These are phyloP conservation scores for Typhlomys cinereus DNA, from an alignment of 2,113 vertebrate genomes.

Conservation along the genomic window DNA sequence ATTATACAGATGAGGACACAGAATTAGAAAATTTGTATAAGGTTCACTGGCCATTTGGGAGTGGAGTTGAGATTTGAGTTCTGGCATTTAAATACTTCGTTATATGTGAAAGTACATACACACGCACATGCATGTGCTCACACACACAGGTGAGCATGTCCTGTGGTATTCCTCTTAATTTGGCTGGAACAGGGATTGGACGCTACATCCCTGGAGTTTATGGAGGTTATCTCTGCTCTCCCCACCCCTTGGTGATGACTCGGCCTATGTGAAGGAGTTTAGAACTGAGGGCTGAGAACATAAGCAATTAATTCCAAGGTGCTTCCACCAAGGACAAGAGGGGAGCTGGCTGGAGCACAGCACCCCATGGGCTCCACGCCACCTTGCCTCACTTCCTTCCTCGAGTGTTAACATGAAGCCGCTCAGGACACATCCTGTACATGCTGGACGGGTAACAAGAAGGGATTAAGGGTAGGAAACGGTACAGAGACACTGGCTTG, in stretches of 20 bases:
- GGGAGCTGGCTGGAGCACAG: neutral
- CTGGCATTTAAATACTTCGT: neutral
- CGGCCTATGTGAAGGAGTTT: neutral
- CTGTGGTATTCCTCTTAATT: neutral
- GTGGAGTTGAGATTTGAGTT: neutral
- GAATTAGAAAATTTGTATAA: neutral
- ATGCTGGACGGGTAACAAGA: slow-evolving; percentile 62
- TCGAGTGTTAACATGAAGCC: slow-evolving; percentile 19
- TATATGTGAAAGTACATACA: neutral
- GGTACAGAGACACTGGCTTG: neutral
- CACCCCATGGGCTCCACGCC: neutral
- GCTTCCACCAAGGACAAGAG: neutral
- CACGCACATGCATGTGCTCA: accelerated
- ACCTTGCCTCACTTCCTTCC: slow-evolving; percentile 22
- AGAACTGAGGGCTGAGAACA: neutral
- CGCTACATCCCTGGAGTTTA: neutral
- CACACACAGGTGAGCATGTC: neutral
- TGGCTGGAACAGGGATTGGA: neutral
- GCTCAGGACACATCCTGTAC: slow-evolving; percentile 42
- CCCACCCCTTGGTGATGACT: too few relatives aligned
- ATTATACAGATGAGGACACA: slow-evolving; percentile 7
- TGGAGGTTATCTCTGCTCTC: accelerated
- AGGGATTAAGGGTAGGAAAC: slow-evolving; percentile 51
- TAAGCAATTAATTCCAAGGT: neutral
- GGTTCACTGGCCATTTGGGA: neutral